Evolutionary conservation across 2,113 vertebrate genomes (phyloP), one percentile per base, ranked within the genome.

Genomic region (Lophura nycthemera): DNA sequence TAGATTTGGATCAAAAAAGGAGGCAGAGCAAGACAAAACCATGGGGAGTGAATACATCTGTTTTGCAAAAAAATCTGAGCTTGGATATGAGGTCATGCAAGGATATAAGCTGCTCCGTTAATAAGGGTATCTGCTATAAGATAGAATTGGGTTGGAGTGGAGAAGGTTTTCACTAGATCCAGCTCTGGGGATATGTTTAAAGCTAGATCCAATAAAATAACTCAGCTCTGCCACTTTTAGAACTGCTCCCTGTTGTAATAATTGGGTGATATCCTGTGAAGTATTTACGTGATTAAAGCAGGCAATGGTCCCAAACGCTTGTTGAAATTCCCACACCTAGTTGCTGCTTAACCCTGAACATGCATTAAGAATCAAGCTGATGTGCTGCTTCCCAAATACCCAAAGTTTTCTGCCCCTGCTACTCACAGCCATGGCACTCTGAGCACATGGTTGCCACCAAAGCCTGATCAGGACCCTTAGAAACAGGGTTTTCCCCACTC

Each of bases 1-100:
- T 5, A 83, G 65, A 90, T 92, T 72, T 78, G 24, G 76, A 75
- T 78, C 79, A 75, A 43, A 88, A 90, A 93, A 57, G 57, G 56
- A 92, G 38, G 43, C 83, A 90, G 80, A 86, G 76, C 38, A 86
- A 91, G 42, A 81, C 76, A 93, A 71, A 94, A 67, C 52, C 20
- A 0, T 19, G 1, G 61, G 54, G 64, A 94, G 30, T 63, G 78
- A 88, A 89, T 59, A 32, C 9, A 61, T 73, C 27, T 70, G 43
- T 54, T 94, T 80, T 93, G 79, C 18, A 76, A 45, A 63, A 38
- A 20, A 91, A 90, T 81, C 73, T 64, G 69, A n/a, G 76, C 27
- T 50, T 63, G 27, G 15, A 42, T 86, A 76, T 6, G 56, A 83
- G 50, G 82, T 78, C 90, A 43, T 86, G 29, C 45, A 88, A 96